Evolutionary conservation across 1,140 invertebrate species (phyloP).

Genomic region (Olivierus martensii): DNA sequence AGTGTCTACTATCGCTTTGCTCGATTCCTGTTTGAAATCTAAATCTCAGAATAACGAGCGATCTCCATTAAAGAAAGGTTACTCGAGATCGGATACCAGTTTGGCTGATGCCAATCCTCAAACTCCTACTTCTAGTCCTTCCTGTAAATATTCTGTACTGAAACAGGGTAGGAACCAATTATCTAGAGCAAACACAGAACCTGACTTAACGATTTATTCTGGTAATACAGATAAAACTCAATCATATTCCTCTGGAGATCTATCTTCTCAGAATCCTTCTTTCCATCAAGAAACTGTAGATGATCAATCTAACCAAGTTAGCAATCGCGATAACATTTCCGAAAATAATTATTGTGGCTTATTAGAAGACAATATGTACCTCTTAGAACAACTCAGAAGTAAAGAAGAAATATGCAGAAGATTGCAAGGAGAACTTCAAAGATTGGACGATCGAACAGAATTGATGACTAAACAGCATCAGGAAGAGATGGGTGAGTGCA

Average conservation of each 20-base stretch:
- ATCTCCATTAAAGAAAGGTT: conserved; percentile 16
- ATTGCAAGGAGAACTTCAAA: conserved; percentile 31
- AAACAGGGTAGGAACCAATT: conserved; percentile 10
- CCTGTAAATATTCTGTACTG: background rate
- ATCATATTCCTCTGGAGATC: too few relatives aligned
- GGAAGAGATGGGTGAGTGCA: conserved; percentile 26
- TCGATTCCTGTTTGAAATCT: conserved; percentile 39
- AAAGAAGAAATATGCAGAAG: conserved; percentile 34
- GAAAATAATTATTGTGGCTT: conserved; percentile 22
- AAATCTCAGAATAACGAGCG: too few relatives aligned
- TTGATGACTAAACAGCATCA: conserved; percentile 26
- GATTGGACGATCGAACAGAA: conserved; percentile 29
- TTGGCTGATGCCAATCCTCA: conserved; percentile 36
- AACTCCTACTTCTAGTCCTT: conserved; percentile 4
- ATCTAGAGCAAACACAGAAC: conserved; percentile 26
- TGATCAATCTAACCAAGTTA: too few relatives aligned
- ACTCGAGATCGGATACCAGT: conserved; percentile 56
- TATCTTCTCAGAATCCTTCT: too few relatives aligned
- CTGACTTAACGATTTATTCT: conserved; percentile 14
- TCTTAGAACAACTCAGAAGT: conserved; percentile 33
- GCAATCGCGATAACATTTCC: too few relatives aligned
- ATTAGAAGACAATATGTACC: conserved; percentile 36
- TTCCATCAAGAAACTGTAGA: too few relatives aligned
- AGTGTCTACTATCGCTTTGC: conserved; percentile 58
- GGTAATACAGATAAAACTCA: background rate